Evolutionary conservation across 2,797 vertebrate species (phyloP), one percentile per base, ranked within the genome.

Genomic region (Syndactyla subalaris): DNA sequence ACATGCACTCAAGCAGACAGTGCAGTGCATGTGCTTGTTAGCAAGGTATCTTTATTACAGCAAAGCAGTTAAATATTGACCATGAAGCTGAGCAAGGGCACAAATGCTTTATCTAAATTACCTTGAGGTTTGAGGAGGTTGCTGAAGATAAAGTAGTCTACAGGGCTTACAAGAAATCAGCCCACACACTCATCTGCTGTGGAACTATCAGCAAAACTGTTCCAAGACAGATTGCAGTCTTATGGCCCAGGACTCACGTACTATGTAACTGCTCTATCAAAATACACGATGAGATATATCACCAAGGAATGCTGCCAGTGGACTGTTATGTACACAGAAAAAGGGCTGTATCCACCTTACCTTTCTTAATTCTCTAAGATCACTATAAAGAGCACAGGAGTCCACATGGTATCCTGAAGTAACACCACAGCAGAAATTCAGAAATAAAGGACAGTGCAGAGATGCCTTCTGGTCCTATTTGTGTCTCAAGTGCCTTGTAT

Each of bases 101-200:
- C 32, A 92, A 88, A 90, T 39, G 49, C 38, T 95, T 95, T 92
- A 92, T 86, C 95, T 96, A 95, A 97, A 92, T 96, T 94, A 91
- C 87, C 43, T 95, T 85, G 93, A 94, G 73, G 66, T 76, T 95
- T 96, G 84, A 89, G 88, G 45, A 95, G 22, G 70, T 34, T 95
- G 62, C 61, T 95, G 62, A 95, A 95, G 83, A 96, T 88, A 81
- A 92, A 94, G 66, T 34, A 79, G 71, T 72, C 68, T 83, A 74
- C 23, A 66, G 46, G 51, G n/a, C 46, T 88, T 75, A 54, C 71
- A 89, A 77, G 80, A 96, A 96, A 91, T 93, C 89, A 92, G 65
- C 36, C 62, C 88, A 76, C 79, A 58, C 52, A 78, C 2, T 49
- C 63, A 41, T 77, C 46, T 54, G 76, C 57, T 87, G 30, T 55